Percentiles rank a stretch among this genome's conserved stretches.
phyloP scores from a whole-genome alignment of 2,888 invertebrate species.

The Polydrusus pterygomalis region DNA sequence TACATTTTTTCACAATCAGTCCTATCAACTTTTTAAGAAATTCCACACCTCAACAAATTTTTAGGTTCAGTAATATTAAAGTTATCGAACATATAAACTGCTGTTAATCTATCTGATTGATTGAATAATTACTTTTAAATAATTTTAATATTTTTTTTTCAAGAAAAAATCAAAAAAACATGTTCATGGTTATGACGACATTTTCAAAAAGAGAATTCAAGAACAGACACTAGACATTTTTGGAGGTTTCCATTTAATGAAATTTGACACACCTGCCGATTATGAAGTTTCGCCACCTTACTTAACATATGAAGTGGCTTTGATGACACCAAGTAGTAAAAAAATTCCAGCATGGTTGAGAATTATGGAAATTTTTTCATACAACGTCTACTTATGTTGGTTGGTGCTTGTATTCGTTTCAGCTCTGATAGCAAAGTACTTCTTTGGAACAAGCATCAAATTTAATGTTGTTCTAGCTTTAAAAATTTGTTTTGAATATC shows the following conservation, averaged over 20 bases:
- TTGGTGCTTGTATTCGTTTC: neutral
- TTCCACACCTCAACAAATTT: too few relatives aligned
- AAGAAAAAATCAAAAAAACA: too few relatives aligned
- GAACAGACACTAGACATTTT: neutral
- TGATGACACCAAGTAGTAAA: neutral
- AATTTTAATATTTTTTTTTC: too few relatives aligned
- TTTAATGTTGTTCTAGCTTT: neutral
- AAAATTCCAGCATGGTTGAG: neutral
- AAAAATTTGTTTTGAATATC: neutral
- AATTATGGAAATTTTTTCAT: neutral
- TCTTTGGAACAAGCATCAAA: neutral
- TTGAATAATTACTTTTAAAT: too few relatives aligned
- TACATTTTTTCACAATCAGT: too few relatives aligned
- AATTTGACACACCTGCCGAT: neutral
- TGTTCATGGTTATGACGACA: too few relatives aligned
- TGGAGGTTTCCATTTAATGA: neutral
- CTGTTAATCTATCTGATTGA: too few relatives aligned
- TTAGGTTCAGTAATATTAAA: too few relatives aligned
- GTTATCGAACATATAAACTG: too few relatives aligned
- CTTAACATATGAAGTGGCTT: neutral
- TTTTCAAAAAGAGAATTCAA: neutral
- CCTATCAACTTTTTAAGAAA: too few relatives aligned
- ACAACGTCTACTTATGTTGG: neutral
- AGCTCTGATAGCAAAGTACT: neutral
- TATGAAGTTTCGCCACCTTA: neutral